These are phyloP conservation scores for Drosophila niveifrons DNA, from an alignment of 2,888 invertebrate genomes.

Conservation along the genomic window DNA sequence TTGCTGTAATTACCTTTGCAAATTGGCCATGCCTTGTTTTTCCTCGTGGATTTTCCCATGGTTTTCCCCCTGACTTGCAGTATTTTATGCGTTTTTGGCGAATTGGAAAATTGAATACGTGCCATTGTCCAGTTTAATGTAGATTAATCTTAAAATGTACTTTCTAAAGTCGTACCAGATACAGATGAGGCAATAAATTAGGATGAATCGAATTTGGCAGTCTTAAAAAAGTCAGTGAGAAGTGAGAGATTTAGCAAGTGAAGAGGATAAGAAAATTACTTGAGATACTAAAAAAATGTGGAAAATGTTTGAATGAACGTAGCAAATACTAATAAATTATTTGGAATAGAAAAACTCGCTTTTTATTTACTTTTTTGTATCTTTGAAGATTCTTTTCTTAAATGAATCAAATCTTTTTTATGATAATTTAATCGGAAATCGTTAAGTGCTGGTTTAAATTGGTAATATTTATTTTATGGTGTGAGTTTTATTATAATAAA, in stretches of 20 bases:
- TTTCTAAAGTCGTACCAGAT: background rate
- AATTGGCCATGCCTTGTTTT: conserved; percentile 26
- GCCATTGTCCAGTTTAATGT: background rate
- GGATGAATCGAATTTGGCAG: background rate
- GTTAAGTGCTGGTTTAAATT: background rate
- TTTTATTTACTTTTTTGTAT: background rate
- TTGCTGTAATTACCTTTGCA: conserved; percentile 28
- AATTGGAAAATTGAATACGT: background rate
- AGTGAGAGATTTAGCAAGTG: too few relatives aligned
- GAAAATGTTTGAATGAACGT: too few relatives aligned
- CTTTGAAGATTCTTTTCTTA: too few relatives aligned
- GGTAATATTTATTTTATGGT: background rate
- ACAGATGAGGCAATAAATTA: background rate
- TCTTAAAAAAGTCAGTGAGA: too few relatives aligned
- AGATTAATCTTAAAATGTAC: background rate
- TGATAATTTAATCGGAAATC: too few relatives aligned
- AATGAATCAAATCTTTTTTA: background rate
- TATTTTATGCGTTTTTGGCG: conserved; percentile 7
- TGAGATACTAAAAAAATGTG: too few relatives aligned
- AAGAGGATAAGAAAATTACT: too few relatives aligned
- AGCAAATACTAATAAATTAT: too few relatives aligned
- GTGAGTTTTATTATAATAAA: background rate
- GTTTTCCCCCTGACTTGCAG: conserved; percentile 2
- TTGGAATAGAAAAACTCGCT: background rate
- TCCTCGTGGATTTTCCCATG: background rate